Evolutionary conservation across 2,113 vertebrate species (phyloP).

Genomic region (Rhagologus leucostigma): DNA sequence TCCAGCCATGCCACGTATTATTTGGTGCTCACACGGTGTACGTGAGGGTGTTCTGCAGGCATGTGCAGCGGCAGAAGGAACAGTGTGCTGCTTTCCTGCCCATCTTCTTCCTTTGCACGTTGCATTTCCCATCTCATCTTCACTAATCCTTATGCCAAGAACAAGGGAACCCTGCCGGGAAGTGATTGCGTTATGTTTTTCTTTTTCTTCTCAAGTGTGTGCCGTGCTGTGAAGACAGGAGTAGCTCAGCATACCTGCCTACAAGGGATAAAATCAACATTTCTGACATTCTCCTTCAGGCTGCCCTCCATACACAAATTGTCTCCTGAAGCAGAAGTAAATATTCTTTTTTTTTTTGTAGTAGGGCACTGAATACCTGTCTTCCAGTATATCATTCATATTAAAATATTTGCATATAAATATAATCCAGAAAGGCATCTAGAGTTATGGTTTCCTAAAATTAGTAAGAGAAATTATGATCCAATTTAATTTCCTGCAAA

Average conservation of each 20-base stretch:
- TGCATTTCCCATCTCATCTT: background rate
- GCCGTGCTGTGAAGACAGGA: constrained; percentile 1
- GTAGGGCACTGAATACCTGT: background rate
- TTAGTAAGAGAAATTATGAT: background rate
- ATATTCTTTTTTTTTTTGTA: background rate
- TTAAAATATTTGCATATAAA: constrained; percentile 26
- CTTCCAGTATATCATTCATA: background rate
- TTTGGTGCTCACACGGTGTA: background rate
- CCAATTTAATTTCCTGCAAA: constrained; percentile 7
- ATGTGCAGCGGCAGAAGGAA: background rate
- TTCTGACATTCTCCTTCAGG: background rate
- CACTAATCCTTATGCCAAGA: background rate
- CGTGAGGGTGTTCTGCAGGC: background rate
- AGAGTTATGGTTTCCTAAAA: background rate
- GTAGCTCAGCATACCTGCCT: background rate
- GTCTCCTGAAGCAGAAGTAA: background rate
- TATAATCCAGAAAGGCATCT: constrained; percentile 1
- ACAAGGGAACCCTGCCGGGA: background rate
- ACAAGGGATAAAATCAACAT: constrained; percentile 8
- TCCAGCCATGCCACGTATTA: rapidly evolving
- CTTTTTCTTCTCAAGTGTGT: background rate
- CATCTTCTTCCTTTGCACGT: background rate
- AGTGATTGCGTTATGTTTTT: constrained; percentile 32
- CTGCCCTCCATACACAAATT: background rate
- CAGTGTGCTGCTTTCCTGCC: background rate